Base-by-base conservation (phyloP, 2,888 invertebrate genomes). In the Lasioglossum pauxillum region DNA sequence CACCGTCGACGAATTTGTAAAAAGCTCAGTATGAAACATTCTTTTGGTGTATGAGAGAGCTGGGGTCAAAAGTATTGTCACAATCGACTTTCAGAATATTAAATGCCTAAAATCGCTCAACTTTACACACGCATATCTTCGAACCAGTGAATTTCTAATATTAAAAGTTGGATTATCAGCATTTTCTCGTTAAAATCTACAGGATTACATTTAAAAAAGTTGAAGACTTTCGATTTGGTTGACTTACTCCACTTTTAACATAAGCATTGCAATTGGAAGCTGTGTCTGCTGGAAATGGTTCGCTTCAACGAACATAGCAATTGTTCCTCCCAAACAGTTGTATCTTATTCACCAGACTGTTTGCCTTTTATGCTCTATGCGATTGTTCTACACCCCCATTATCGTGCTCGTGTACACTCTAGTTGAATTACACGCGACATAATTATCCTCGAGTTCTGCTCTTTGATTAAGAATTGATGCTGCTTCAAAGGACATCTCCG, bases 271-370 rank as follows among this genome's bases (percentile, higher is more conserved):
- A n/a, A n/a, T n/a, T n/a, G 31, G 27, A 16, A 16, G 31, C 31
- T 5, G 16, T 14, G 60, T 27, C n/a, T 1, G 23, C 4, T 53
- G 23, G 1, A 23, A 23, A 49, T 49, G n/a, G 35, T 82, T 76
- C 38, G 72, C 49, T 73, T 44, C 49, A 49, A 49, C 64, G 23
- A 31, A 78, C 76, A 78, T 19, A 49, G 31, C 49, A 72, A 76
- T 69, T 38, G 10, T 35, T 35, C 23, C 69, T 23, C 4, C 38
- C 2, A 14, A 69, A 38, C 19, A 14, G 41, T 23, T 41, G 41
- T 23, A 41, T 46, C 53, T 41, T 64, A 31, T 27, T 71, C 35
- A 12, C 53, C 72, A 19, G 5, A 49, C 12, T 4, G 44, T 49
- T 35, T 4, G 27, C 4, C 44, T 49, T 49, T 38, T 71, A 7